These are phyloP conservation scores for Lates calcarifer DNA, from an alignment of 2,113 vertebrate species.

Conservation along the genomic window DNA sequence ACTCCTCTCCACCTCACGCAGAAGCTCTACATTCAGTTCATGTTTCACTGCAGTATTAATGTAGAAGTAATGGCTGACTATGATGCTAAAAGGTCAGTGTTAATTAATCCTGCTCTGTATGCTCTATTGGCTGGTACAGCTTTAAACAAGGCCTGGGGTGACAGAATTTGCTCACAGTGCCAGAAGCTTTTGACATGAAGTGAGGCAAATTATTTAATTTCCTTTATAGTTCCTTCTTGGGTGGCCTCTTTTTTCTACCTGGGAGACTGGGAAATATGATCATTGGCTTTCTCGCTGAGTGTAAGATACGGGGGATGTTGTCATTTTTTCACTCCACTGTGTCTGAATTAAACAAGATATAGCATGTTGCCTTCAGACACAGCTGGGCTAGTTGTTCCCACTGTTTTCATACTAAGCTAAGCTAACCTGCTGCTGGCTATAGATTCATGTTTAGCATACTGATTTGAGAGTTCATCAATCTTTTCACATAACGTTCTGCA, in stretches of 20 bases:
- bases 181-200: slow-evolving; percentile 29
- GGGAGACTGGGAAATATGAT: neutral
- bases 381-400: neutral
- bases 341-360: neutral
- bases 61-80: slow-evolving; percentile 27
- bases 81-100: slow-evolving; percentile 44
- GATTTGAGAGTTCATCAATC: neutral
- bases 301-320: neutral
- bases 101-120: slow-evolving; percentile 54
- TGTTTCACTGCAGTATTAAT: slow-evolving; percentile 55
- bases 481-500: neutral
- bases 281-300: too few species aligned
- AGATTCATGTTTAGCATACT: neutral
- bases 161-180: slow-evolving; percentile 15
- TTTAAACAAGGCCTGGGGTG: slow-evolving; percentile 26
- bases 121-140: slow-evolving; percentile 29
- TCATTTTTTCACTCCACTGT: neutral
- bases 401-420: too few species aligned
- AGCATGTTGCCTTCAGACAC: neutral
- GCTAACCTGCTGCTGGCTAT: neutral
- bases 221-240: neutral
- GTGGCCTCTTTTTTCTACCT: neutral
- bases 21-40: slow-evolving; percentile 44
- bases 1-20: slow-evolving; percentile 30
- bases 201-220: slow-evolving; percentile 3